Percentiles rank a stretch among this genome's conserved stretches.
Conservation (phyloP, 2,113 vertebrate species). For the rat (Rattus norvegicus) region GRCr8 NC_086021.1:186620001-186620500, state of each 20-base stretch:
- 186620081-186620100: background rate
- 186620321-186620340: background rate
- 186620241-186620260: background rate
- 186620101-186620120: no score
- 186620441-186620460: background rate
- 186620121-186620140: accelerated
- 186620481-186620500: background rate
- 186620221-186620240: background rate
- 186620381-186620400: background rate
- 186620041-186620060: background rate
- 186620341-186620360: background rate
- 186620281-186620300: background rate
- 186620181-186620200: background rate
- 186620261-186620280: background rate
- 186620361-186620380: background rate
- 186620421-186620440: background rate
- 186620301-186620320: background rate
- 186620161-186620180: no score
- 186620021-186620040: background rate
- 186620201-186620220: background rate
- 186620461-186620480: background rate
- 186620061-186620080: background rate
- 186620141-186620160: accelerated
- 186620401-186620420: background rate
- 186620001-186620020: no score